Evolutionary conservation across 1,140 invertebrate genomes (phyloP), one percentile per base, ranked within the genome.

Genomic region (Aphis craccivora): DNA sequence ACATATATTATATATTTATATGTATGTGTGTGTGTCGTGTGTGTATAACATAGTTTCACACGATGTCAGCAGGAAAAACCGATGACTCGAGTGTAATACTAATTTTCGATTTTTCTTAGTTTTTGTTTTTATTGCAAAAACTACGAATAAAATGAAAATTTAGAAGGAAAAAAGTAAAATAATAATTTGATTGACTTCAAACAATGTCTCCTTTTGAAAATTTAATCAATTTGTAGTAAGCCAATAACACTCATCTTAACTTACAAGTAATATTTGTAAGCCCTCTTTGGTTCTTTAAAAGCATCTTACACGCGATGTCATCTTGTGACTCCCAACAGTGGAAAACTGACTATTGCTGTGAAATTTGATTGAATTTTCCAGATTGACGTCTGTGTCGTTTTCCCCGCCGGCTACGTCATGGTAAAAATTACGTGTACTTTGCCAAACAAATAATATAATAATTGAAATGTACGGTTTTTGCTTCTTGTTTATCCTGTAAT

Each of bases 101-200:
- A 48, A n/a, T 88, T 88, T 88, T 48, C 25, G 43, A 87, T 84
- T 84, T 40, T 84, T 40, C 22, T 40, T 84, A 25, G 76, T 81
- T 35, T 67, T 67, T 67, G 60, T 67, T n/a, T 67, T 87, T 87
- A 45, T 87, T 30, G 84, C 1, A 23, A 45, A n/a, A 45, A 48
- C 22, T 2, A 25, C 25, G 43, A 87, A 48, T 22, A n/a, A 45
- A 87, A 45, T 45, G 30, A 18, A n/a, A 7, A 45, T 86, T 86
- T 30, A 25, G 25, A 30, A 14, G 1, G 43, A 45, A 48, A 87
- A 45, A n/a, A 30, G 25, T 5, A 87, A 48, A 87, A 87, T 45
- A n/a, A 45, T 37, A 87, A 87, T 87, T 87, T 87, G 23, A 87
- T 87, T 23, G 30, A 45, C 43, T 30, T 87, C 84, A 87, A 87